Evolutionary conservation across 2,888 invertebrate genomes (phyloP).

Genomic region (Cylloceria caligata): DNA sequence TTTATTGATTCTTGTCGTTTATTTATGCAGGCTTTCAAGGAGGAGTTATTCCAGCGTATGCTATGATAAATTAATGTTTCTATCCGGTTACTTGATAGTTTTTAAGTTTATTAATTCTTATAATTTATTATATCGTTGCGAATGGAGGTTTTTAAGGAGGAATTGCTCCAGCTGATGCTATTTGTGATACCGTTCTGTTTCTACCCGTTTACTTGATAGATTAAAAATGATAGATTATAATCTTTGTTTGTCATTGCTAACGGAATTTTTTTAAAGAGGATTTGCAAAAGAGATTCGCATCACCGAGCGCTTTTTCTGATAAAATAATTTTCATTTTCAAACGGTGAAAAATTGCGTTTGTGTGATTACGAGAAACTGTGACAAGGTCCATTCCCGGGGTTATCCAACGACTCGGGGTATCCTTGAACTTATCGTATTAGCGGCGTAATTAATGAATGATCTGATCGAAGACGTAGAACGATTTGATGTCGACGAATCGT

Average conservation of each 20-base stretch:
- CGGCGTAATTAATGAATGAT: constrained; percentile 4
- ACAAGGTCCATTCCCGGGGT: constrained; percentile 42
- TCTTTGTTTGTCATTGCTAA: not conserved
- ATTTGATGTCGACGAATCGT: not conserved
- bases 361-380: constrained; percentile 30
- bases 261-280: not conserved
- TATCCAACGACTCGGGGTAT: constrained; percentile 35
- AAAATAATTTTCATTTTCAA: not conserved
- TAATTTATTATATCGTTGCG: not conserved
- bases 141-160: not conserved
- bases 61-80: no score
- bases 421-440: constrained; percentile 50
- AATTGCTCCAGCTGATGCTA: not conserved
- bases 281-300: not conserved
- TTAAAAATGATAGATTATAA: not conserved
- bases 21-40: no score
- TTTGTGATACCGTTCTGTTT: not conserved
- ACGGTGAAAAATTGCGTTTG: not conserved
- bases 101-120: not conserved
- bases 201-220: not conserved
- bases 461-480: not conserved
- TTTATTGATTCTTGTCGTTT: no score
- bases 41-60: no score
- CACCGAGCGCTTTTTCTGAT: not conserved
- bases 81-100: not conserved